A percentile compares a stretch with the other conserved stretches of the same genome.
phyloP scores from a whole-genome alignment of 2,888 invertebrate species.

The Patella pellucida region DNA sequence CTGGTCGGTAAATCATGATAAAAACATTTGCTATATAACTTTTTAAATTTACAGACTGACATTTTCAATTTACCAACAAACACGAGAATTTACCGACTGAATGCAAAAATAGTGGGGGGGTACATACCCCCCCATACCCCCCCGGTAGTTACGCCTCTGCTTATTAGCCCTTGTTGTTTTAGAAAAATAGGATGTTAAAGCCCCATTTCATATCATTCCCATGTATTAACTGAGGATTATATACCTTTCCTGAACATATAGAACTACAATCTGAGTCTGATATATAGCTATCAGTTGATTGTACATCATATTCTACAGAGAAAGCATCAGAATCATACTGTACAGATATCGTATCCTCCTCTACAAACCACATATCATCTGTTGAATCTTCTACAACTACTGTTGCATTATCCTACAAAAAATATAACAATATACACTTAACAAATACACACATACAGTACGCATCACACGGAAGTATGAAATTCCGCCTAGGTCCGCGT shows the following conservation, averaged over 20 bases:
- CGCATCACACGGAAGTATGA: too few species aligned
- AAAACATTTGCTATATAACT: too few species aligned
- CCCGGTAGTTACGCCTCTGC: too few species aligned
- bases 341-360: constrained; percentile 31
- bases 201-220: neutral
- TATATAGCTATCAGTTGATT: constrained; percentile 23
- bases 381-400: constrained; percentile 48
- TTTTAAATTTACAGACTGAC: too few species aligned
- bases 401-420: constrained; percentile 34
- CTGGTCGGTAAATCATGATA: too few species aligned
- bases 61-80: too few species aligned
- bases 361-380: constrained; percentile 56
- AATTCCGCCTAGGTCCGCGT: too few species aligned
- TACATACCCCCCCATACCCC: too few species aligned
- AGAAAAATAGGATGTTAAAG: neutral
- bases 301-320: constrained; percentile 39
- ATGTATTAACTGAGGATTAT: neutral
- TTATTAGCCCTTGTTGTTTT: neutral
- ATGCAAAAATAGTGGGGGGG: too few species aligned
- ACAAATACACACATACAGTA: too few species aligned
- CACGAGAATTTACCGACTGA: too few species aligned
- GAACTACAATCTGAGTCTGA: constrained; percentile 34
- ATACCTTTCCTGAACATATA: constrained; percentile 28
- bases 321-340: constrained; percentile 36
- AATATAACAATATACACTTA: too few species aligned